Base-by-base conservation (phyloP, 2,797 vertebrate species). In the Bucorvus abyssinicus region DNA sequence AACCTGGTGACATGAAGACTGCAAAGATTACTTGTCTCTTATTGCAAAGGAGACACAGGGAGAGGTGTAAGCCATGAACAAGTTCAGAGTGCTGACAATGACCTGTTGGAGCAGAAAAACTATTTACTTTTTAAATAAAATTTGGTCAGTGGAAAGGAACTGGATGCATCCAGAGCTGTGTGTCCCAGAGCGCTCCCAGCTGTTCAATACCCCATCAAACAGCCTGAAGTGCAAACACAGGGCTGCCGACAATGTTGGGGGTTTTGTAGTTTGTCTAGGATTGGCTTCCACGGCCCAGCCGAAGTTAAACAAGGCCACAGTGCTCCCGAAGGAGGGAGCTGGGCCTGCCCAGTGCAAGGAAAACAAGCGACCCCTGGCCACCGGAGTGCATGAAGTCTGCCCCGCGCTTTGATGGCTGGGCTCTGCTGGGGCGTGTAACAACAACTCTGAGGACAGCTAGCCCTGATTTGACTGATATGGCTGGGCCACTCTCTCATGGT, bases 381-480 rank as follows among this genome's bases (percentile, higher is more conserved):
- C 19, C 18, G 1, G n/a, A 0, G 2, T 0, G 18, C 6, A 30
- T 0, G 23, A 42, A 44, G 40, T 6, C 3, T 14, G 34, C 10
- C 23, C 32, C 2, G 22, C 14, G 14, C 12, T n/a, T 20, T 1
- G 20, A 24, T 7, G 24, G 19, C 42, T 4, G 40, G 30, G 2
- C 26, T 7, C 45, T 0, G 0, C 4, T 1, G 27, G 16, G 49
- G 42, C 3, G 2, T 1, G 2, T 3, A 20, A 9, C 32, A 17
- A 0, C 2, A 2, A 14, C 1, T 1, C 10, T 0, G 7, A 18
- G 42, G 24, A n/a, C 80, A 15, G 13, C 12, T 1, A 5, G n/a
- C 21, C 44, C 34, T 2, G 5, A 3, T 29, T 0, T 6, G 38
- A 40, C 38, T 40, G 38, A 40, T 40, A 40, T 12, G 14, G 29